Percentiles rank a stretch among this genome's conserved stretches.
phyloP scores from a whole-genome alignment of 2,797 vertebrate species.

The Stomatorhinus walkeri region DNA sequence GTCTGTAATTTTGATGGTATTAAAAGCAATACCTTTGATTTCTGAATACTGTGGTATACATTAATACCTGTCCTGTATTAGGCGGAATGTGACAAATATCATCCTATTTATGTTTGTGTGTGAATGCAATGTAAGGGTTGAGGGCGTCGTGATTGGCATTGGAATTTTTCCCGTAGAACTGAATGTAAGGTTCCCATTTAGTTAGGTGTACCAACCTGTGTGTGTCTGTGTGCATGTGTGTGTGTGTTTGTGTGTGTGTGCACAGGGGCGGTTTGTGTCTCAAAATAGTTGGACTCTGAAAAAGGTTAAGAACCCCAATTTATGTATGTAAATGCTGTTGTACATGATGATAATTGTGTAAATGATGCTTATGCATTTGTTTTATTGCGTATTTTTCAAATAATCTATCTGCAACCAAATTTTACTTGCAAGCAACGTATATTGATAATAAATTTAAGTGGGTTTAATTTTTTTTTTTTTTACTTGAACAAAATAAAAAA shows the following conservation, averaged over 20 bases:
- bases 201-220: no score
- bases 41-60: no score
- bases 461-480: not conserved
- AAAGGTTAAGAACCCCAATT: not conserved
- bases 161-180: no score
- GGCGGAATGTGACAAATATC: not conserved
- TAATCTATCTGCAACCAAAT: not conserved
- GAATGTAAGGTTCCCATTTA: no score
- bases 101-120: not conserved
- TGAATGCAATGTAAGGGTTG: no score
- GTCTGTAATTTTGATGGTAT: not conserved
- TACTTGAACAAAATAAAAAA: not conserved
- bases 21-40: not conserved
- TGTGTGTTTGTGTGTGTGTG: no score
- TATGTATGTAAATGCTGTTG: not conserved
- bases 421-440: not conserved
- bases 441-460: not conserved
- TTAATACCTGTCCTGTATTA: not conserved
- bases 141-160: no score
- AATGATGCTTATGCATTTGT: not conserved
- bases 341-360: not conserved
- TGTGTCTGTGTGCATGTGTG: no score
- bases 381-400: not conserved
- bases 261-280: no score
- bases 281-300: not conserved